phyloP scores from a whole-genome alignment of 2,113 vertebrate species.

The Vombatus ursinus region DNA sequence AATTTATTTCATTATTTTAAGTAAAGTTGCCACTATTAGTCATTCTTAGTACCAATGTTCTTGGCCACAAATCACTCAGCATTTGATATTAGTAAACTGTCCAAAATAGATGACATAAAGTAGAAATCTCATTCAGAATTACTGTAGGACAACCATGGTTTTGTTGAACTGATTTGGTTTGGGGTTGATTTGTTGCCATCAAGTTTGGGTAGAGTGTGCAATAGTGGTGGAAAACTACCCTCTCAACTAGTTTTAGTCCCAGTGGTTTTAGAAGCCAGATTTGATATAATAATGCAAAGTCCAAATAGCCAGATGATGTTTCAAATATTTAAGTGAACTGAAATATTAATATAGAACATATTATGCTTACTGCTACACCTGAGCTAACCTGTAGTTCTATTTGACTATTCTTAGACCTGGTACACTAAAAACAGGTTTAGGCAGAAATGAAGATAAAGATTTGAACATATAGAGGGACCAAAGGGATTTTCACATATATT shows the following conservation, averaged over 20 bases:
- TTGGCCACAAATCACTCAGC: not conserved
- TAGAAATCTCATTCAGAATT: slow-evolving; percentile 27
- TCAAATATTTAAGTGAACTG: not conserved
- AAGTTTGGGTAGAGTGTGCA: slow-evolving; percentile 7
- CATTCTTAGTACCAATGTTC: slow-evolving; percentile 28
- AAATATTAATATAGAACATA: not conserved
- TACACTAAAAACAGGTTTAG: not conserved
- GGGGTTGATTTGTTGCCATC: not conserved
- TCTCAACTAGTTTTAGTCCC: not conserved
- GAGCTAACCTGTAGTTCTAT: not conserved
- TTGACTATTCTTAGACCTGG: not conserved
- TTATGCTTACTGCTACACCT: slow-evolving; percentile 5
- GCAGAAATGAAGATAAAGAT: not conserved
- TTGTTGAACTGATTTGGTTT: not conserved
- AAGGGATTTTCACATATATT: not conserved
- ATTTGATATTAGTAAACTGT: not conserved
- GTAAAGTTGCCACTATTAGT: not conserved
- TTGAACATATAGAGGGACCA: not conserved
- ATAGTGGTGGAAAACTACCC: not conserved
- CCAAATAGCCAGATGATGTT: not conserved
- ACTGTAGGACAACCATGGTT: not conserved
- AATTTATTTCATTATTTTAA: not conserved
- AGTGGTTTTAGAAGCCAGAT: not conserved
- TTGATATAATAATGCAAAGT: too few species aligned
- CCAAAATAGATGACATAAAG: not conserved